Evolutionary conservation across 1,140 invertebrate genomes (phyloP).

Genomic region (Vanessa tameamea): DNA sequence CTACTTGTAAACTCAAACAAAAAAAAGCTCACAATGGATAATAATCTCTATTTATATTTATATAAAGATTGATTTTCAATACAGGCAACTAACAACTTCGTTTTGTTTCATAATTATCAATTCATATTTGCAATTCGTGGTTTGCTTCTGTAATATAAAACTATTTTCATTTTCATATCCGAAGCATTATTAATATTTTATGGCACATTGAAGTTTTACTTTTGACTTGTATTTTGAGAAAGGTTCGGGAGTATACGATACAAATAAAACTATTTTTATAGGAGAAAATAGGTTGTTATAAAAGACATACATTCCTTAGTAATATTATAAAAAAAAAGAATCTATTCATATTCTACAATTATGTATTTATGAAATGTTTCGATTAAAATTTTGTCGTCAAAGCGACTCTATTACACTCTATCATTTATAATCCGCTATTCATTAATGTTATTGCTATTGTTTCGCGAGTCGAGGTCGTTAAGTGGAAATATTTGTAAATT

Average conservation of each 20-base stretch:
- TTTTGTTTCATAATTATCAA: conserved; percentile 27
- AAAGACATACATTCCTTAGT: neutral
- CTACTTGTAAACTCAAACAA: conserved; percentile 29
- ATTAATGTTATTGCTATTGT: no score
- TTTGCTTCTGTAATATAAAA: conserved; percentile 23
- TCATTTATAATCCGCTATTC: no score
- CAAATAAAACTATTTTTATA: neutral
- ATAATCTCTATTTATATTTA: conserved; percentile 1
- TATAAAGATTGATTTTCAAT: conserved; percentile 9
- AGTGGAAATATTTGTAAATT: no score
- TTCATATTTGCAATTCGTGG: conserved; percentile 19
- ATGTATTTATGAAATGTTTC: no score
- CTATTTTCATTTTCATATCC: conserved; percentile 4
- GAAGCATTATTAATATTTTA: neutral
- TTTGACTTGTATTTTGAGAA: neutral
- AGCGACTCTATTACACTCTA: no score
- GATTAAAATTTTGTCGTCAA: no score
- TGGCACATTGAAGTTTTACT: neutral
- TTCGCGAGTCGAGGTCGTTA: no score
- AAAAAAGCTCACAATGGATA: conserved; percentile 18
- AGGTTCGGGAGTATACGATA: neutral
- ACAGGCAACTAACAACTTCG: conserved; percentile 2
- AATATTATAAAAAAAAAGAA: neutral
- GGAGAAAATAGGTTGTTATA: neutral
- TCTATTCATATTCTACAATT: no score